phyloP scores from a whole-genome alignment of 2,113 vertebrate species.

The Bujurquina vittata region DNA sequence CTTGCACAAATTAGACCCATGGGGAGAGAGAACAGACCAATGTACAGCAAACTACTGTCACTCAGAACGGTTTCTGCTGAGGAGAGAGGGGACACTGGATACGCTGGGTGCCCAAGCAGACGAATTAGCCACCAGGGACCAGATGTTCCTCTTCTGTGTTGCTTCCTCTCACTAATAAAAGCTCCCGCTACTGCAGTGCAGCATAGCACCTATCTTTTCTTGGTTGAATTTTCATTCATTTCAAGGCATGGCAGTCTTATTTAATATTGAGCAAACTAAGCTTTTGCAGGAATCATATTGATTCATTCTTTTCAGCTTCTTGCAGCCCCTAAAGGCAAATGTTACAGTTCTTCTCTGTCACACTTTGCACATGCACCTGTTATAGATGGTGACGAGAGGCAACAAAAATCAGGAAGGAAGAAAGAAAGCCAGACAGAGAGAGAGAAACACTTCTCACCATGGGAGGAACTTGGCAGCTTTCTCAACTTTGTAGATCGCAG shows the following conservation, averaged over 20 bases:
- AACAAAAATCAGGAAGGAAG: neutral
- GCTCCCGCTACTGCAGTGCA: constrained; percentile 24
- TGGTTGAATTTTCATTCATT: constrained; percentile 11
- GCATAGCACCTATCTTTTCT: neutral
- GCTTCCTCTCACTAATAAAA: constrained; percentile 44
- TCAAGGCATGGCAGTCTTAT: neutral
- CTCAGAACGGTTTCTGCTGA: constrained; percentile 45
- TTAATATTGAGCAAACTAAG: constrained; percentile 8
- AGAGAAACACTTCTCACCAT: constrained; percentile 4
- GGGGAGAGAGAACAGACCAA: constrained; percentile 69
- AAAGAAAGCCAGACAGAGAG: constrained; percentile 1
- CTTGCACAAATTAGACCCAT: constrained; percentile 79
- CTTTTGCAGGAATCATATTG: neutral
- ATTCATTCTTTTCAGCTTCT: neutral
- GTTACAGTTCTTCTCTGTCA: neutral
- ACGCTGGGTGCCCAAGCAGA: constrained; percentile 49
- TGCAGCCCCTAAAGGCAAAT: neutral
- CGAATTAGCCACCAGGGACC: constrained; percentile 67
- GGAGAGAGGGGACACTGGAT: constrained; percentile 48
- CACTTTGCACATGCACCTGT: constrained; percentile 11
- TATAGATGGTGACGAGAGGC: constrained; percentile 2
- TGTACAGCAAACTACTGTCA: constrained; percentile 66
- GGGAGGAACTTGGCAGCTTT: constrained; percentile 49
- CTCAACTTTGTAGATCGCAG: constrained; percentile 52
- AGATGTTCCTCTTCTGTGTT: constrained; percentile 56